Conservation (phyloP, 2,797 vertebrate genomes). For the Spea hammondii region DNA sequence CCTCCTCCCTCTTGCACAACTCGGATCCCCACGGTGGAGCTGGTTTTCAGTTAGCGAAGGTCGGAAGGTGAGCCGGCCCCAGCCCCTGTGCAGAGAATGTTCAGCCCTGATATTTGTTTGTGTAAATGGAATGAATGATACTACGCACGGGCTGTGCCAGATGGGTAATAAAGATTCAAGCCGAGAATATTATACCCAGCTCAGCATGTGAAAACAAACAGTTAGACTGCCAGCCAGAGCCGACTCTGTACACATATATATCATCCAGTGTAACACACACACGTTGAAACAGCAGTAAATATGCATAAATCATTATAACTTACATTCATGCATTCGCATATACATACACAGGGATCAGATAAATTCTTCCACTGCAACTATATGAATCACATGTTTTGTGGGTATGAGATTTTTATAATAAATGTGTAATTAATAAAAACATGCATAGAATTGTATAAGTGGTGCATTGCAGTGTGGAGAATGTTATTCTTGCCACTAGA, state of each 20-base stretch:
- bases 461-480: too few species aligned
- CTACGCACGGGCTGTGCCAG: constrained; percentile 56
- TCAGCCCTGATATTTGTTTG: constrained; percentile 56
- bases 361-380: not conserved
- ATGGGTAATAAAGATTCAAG: constrained; percentile 66
- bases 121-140: constrained; percentile 66
- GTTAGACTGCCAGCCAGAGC: constrained; percentile 48
- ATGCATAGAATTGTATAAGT: too few species aligned
- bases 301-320: constrained; percentile 11
- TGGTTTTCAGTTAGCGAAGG: not conserved
- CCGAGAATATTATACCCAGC: constrained; percentile 59
- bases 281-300: constrained; percentile 12
- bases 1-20: not conserved
- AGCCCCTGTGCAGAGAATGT: constrained; percentile 22
- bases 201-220: constrained; percentile 61
- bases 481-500: too few species aligned
- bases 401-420: too few species aligned
- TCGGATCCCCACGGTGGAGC: not conserved
- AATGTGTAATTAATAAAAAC: too few species aligned
- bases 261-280: constrained; percentile 41
- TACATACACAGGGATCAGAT: not conserved
- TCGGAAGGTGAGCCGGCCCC: constrained; percentile 21
- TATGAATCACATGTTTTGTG: too few species aligned
- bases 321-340: constrained; percentile 25
- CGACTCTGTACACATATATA: constrained; percentile 49